Conservation (phyloP, 2,797 vertebrate species). For the Menidia menidia region DNA sequence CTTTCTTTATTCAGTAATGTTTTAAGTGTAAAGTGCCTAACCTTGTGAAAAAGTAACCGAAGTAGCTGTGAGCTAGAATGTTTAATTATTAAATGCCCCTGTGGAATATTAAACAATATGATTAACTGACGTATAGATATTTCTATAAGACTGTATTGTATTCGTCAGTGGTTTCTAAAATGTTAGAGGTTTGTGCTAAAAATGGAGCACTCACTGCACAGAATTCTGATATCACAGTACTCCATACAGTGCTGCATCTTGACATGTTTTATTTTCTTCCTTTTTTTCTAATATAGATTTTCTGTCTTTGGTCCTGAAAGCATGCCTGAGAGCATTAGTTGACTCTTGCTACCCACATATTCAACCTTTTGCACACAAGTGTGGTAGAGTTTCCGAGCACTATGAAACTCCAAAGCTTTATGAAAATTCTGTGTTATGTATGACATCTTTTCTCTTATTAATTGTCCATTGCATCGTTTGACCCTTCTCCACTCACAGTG, state of each 20-base stretch:
- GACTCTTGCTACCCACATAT: constrained; percentile 38
- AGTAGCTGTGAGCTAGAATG: too few relatives aligned
- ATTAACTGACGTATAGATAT: neutral
- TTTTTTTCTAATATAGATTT: constrained; percentile 48
- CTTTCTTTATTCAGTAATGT: neutral
- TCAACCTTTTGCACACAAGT: constrained; percentile 23
- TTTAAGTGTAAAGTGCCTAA: neutral
- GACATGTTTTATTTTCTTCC: constrained; percentile 15
- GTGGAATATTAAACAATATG: neutral
- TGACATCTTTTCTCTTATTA: neutral
- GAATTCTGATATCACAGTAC: constrained; percentile 12
- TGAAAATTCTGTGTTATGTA: neutral
- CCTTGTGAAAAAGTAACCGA: neutral
- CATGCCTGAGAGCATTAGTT: constrained; percentile 25
- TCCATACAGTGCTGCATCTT: constrained; percentile 22
- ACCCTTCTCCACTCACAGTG: neutral
- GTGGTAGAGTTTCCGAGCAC: neutral
- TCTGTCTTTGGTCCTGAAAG: constrained; percentile 31
- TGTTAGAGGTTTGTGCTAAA: constrained; percentile 6
- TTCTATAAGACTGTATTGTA: neutral
- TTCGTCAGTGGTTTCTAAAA: neutral
- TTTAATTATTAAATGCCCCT: too few relatives aligned
- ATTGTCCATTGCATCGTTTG: neutral
- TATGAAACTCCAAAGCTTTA: neutral
- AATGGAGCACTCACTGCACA: constrained; percentile 16